phyloP scores from a whole-genome alignment of 2,888 invertebrate species.

The Octodonta nipae region DNA sequence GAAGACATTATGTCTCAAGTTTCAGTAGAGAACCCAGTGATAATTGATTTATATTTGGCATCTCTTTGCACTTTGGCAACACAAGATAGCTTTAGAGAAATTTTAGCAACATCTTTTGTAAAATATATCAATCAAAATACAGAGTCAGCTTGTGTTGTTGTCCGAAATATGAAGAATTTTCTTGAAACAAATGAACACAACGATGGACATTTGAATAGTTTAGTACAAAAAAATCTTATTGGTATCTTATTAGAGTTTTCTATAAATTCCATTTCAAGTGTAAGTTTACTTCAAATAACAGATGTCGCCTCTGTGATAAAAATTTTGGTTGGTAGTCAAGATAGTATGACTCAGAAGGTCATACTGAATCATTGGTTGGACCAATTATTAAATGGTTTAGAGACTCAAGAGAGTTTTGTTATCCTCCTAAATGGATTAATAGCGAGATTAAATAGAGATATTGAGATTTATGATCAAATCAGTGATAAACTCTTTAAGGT shows the following conservation, averaged over 20 bases:
- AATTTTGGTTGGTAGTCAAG: slow-evolving; percentile 34
- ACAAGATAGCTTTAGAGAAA: slow-evolving; percentile 38
- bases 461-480: slow-evolving; percentile 28
- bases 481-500: slow-evolving; percentile 32
- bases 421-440: slow-evolving; percentile 41
- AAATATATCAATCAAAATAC: slow-evolving; percentile 21
- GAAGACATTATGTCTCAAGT: too few relatives aligned
- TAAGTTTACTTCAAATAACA: too few relatives aligned
- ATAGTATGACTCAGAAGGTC: slow-evolving; percentile 34
- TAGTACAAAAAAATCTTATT: not conserved
- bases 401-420: slow-evolving; percentile 26
- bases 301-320: too few relatives aligned
- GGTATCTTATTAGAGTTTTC: not conserved
- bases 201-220: not conserved
- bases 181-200: slow-evolving; percentile 6
- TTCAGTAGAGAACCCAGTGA: too few relatives aligned
- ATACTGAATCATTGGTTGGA: slow-evolving; percentile 35
- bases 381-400: slow-evolving; percentile 15
- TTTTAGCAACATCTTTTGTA: slow-evolving; percentile 25
- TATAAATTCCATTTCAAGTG: too few relatives aligned
- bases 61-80: slow-evolving; percentile 38
- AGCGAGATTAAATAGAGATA: slow-evolving; percentile 35
- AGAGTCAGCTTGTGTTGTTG: slow-evolving; percentile 18
- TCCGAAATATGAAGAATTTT: slow-evolving; percentile 19
- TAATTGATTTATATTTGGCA: slow-evolving; percentile 30